Conservation (phyloP, 2,888 invertebrate species). For the Caradrina clavipalpis region DNA sequence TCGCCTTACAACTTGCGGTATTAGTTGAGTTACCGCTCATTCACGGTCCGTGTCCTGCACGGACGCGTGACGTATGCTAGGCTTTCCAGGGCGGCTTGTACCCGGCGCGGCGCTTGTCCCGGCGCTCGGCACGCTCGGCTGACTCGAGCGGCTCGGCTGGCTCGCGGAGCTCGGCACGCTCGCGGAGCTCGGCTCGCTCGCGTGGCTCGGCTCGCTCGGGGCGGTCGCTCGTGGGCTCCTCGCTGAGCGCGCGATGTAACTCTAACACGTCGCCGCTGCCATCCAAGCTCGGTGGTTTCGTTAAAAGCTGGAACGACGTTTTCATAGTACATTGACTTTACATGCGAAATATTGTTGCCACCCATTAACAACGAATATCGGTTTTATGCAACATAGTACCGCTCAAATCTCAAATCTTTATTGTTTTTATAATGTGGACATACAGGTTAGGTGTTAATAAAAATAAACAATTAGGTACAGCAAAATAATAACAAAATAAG, state of each 20-base stretch:
- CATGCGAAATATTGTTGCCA: too few relatives aligned
- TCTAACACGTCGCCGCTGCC: constrained; percentile 63
- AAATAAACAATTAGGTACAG: too few relatives aligned
- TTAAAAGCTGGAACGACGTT: constrained; percentile 81
- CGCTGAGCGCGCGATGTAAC: constrained; percentile 57
- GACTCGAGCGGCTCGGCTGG: constrained; percentile 67
- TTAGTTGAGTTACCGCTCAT: neutral
- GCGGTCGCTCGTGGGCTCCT: constrained; percentile 84
- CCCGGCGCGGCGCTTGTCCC: constrained; percentile 29
- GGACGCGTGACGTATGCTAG: constrained; percentile 48
- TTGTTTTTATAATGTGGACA: too few relatives aligned
- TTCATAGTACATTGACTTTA: neutral
- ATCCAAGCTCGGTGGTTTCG: constrained; percentile 85
- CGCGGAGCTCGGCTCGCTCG: constrained; percentile 69
- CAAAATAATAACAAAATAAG: too few relatives aligned
- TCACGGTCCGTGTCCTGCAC: neutral
- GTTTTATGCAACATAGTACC: too few relatives aligned
- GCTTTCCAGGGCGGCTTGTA: constrained; percentile 86
- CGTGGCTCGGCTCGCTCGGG: constrained; percentile 58
- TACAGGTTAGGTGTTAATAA: too few relatives aligned
- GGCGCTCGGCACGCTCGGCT: constrained; percentile 49
- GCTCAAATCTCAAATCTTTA: too few relatives aligned
- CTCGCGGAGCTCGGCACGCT: constrained; percentile 60
- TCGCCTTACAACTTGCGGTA: neutral
- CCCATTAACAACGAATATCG: too few relatives aligned